These are phyloP conservation scores for Gonioctena quinquepunctata DNA, from an alignment of 1,140 invertebrate genomes.

Conservation along the genomic window DNA sequence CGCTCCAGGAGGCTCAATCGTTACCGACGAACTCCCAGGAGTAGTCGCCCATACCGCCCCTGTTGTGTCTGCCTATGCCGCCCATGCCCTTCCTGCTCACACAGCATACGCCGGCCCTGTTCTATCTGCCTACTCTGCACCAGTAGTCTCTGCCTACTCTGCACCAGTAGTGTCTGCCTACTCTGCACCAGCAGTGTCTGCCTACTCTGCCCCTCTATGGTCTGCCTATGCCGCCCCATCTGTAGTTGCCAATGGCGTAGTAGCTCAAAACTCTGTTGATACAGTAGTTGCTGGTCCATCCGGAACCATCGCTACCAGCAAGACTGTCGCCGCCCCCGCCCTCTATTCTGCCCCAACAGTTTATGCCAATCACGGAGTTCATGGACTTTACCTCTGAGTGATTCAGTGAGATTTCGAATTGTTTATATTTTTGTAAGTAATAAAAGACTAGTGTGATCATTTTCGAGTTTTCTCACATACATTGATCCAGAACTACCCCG, in stretches of 20 bases:
- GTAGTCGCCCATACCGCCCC: slow-evolving; percentile 28
- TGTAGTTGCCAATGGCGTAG: not conserved
- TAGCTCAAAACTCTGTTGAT: slow-evolving; percentile 9
- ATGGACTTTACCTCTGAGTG: slow-evolving; percentile 6
- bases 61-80: slow-evolving; percentile 22
- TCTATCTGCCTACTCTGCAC: not conserved
- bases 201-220: slow-evolving; percentile 20
- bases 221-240: slow-evolving; percentile 28
- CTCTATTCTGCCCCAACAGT: not conserved
- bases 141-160: not conserved
- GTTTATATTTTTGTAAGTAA: too few species aligned
- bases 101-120: slow-evolving; percentile 13
- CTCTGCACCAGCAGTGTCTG: slow-evolving; percentile 17
- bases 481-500: too few species aligned
- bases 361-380: not conserved
- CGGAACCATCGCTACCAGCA: slow-evolving; percentile 31
- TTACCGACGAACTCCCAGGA: slow-evolving; percentile 32
- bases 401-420: not conserved
- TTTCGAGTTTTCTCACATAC: too few species aligned
- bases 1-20: slow-evolving; percentile 36
- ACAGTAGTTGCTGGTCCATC: slow-evolving; percentile 35
- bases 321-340: slow-evolving; percentile 10
- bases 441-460: too few species aligned
- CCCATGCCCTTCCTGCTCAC: slow-evolving; percentile 14
- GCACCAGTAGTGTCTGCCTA: slow-evolving; percentile 3